These are phyloP conservation scores for Rhagium mordax DNA, from an alignment of 2,888 invertebrate genomes.

Conservation along the genomic window DNA sequence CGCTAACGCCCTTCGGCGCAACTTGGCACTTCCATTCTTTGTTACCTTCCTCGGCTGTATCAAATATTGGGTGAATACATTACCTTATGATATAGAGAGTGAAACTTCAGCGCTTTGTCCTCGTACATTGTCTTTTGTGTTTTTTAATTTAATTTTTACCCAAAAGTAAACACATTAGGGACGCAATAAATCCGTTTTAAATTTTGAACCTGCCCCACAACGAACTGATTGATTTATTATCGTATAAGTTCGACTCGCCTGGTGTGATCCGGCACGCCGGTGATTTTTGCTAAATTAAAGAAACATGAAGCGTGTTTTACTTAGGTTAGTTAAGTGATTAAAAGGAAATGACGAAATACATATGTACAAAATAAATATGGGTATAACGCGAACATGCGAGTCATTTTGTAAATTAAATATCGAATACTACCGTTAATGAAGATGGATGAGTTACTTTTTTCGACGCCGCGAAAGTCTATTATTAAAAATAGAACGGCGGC, in stretches of 20 bases:
- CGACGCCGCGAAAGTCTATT: not conserved
- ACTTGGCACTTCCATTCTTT: not conserved
- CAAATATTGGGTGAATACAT: slow-evolving; percentile 17
- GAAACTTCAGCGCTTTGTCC: too few species aligned
- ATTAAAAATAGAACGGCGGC: too few species aligned
- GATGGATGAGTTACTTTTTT: not conserved
- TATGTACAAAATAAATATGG: slow-evolving; percentile 3
- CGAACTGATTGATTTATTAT: not conserved
- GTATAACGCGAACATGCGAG: not conserved
- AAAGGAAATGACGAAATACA: not conserved
- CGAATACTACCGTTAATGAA: not conserved
- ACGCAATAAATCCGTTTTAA: not conserved
- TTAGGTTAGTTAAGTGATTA: not conserved
- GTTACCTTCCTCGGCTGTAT: not conserved
- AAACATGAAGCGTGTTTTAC: not conserved
- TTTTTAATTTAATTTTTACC: too few species aligned
- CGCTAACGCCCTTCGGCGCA: not conserved
- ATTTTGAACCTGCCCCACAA: not conserved
- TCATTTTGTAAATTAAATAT: slow-evolving; percentile 8
- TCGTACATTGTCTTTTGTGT: too few species aligned
- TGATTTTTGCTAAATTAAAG: slow-evolving; percentile 1
- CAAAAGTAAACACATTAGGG: not conserved
- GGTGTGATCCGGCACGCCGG: not conserved
- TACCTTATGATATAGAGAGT: not conserved
- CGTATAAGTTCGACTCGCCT: not conserved